These are phyloP conservation scores for Malaclemys terrapin DNA, from an alignment of 2,113 vertebrate genomes.

Conservation along the genomic window DNA sequence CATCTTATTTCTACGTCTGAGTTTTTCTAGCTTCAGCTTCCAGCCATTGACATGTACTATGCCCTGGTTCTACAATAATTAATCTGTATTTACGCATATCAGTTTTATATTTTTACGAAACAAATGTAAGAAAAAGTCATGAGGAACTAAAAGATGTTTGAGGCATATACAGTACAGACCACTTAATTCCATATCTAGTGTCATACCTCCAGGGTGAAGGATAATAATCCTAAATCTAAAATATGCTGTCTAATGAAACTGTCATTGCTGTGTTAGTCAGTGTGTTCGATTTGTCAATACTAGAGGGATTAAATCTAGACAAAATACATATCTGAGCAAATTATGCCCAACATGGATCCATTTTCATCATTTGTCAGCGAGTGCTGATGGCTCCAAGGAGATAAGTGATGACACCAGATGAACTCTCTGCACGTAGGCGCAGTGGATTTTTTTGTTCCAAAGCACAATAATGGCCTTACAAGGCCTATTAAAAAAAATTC, in stretches of 20 bases:
- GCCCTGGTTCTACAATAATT: slow-evolving; percentile 22
- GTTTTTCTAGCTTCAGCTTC: slow-evolving; percentile 43
- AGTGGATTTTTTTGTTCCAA: slow-evolving; percentile 24
- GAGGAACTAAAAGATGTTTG: slow-evolving; percentile 51
- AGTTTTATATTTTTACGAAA: slow-evolving; percentile 47
- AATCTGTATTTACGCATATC: slow-evolving; percentile 67
- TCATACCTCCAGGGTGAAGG: slow-evolving; percentile 38
- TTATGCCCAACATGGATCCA: slow-evolving; percentile 8
- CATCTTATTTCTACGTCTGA: slow-evolving; percentile 40
- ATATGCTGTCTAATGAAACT: slow-evolving; percentile 52
- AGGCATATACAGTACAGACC: slow-evolving; percentile 59
- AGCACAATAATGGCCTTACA: not conserved
- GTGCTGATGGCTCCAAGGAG: not conserved
- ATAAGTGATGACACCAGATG: not conserved
- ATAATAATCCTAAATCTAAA: slow-evolving; percentile 49
- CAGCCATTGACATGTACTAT: slow-evolving; percentile 10
- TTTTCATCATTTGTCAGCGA: slow-evolving; percentile 52
- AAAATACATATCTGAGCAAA: not conserved
- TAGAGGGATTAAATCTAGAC: slow-evolving; percentile 61
- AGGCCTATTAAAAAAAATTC: not conserved
- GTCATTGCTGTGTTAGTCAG: not conserved
- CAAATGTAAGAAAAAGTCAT: slow-evolving; percentile 57
- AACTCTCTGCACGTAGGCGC: not conserved
- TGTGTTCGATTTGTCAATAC: slow-evolving; percentile 14
- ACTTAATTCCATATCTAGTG: slow-evolving; percentile 53